Base-by-base conservation (phyloP, 2,797 vertebrate species). In the Sebastes umbrosus region DNA sequence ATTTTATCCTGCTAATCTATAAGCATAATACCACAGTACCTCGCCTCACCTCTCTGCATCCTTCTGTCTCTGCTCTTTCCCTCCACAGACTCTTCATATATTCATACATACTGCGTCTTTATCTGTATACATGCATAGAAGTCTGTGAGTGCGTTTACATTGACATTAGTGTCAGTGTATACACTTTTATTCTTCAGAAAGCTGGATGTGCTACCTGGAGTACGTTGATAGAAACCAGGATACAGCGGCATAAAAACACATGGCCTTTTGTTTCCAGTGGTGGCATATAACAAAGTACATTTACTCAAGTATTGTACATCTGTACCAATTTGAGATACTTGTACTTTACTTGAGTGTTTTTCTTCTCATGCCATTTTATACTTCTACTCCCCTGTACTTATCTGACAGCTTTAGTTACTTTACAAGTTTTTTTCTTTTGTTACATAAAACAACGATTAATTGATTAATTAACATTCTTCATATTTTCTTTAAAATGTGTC, bases 1-100 rank as follows among this genome's bases (percentile, higher is more conserved):
- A 92, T 90, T 95, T 94, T 92, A 89, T 84, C 79, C 73, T 91
- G 82, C 90, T 94, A 93, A 94, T 95, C 93, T 94, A 93, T 93
- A 93, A 94, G 91, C 88, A 88, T 87, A 94, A 92, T 90, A 91
- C 77, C 81, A 75, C 20, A 63, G 80, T 16, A 63, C 72, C 75
- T 84, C 54, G 52, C 73, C 25, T 50, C 80, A 81, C 75, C 86
- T 79, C 73, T 32, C 83, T 63, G 22, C 84, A 65, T 74, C 74
- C 76, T 59, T 54, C 73, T 73, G 60, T 70, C 69, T 80, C 77
- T 57, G 10, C 50, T 46, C 36, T 24, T 3, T 67, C 4, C 34
- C 25, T 64, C 12, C 22, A 29, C 64, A 36, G 8, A 27, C 62
- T 69, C 57, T 20, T 10, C 27, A 55, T 46, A 5, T 6, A 13